Conservation (phyloP, 37 sponge, comb jelly and placozoan genomes). For the Spongilla lacustris region DNA sequence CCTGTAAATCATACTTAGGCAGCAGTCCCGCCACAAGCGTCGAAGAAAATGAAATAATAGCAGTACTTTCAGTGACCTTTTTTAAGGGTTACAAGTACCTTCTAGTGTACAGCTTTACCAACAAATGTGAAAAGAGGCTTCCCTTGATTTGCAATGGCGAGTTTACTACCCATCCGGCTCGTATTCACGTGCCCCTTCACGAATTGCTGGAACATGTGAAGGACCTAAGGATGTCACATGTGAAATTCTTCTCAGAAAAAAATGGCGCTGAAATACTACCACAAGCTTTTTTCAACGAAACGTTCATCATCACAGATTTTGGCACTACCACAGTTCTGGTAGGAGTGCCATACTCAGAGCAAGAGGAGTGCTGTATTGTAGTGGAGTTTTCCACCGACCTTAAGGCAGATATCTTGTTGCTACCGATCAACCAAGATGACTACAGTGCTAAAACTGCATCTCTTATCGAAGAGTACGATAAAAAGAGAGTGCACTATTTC, state of each 20-base stretch:
- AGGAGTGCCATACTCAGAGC: neutral
- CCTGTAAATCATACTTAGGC: neutral
- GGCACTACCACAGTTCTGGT: neutral
- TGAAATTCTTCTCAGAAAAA: neutral
- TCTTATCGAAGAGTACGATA: neutral
- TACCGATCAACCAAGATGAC: neutral
- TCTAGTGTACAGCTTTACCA: neutral
- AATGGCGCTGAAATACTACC: neutral
- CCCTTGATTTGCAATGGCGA: neutral
- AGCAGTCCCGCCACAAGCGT: neutral
- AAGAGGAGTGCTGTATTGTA: neutral
- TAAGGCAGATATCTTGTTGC: neutral
- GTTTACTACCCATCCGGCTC: neutral
- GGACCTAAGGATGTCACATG: neutral
- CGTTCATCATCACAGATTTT: neutral
- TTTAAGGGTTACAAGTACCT: neutral
- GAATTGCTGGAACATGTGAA: neutral
- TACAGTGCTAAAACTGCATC: neutral
- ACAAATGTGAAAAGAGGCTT: neutral
- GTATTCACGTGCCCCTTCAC: neutral
- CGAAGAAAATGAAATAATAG: neutral
- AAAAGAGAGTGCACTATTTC: neutral
- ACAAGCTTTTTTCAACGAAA: neutral
- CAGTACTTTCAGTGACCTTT: neutral
- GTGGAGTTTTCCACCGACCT: neutral